Conservation (phyloP, 2,888 invertebrate genomes). For the Diarsia rubi region DNA sequence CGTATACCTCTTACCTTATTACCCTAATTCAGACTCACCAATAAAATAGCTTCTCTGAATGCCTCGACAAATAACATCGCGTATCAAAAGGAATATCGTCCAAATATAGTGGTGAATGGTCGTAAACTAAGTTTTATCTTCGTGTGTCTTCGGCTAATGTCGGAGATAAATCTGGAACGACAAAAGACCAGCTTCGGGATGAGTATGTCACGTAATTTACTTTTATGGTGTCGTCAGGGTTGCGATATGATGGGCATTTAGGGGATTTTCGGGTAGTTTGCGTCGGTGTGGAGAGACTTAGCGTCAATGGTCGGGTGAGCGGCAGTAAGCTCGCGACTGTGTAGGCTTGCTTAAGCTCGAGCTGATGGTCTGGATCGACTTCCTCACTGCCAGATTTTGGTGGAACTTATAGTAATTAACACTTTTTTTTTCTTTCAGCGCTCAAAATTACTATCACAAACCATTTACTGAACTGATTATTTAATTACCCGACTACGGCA, state of each 20-base stretch:
- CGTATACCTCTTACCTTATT: slow-evolving; percentile 57
- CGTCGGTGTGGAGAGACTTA: slow-evolving; percentile 54
- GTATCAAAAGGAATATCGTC: slow-evolving; percentile 67
- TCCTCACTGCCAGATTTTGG: neutral
- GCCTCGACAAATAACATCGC: slow-evolving; percentile 62
- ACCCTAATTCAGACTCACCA: slow-evolving; percentile 51
- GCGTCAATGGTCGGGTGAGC: slow-evolving; percentile 36
- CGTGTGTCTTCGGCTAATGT: slow-evolving; percentile 68
- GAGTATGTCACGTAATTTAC: slow-evolving; percentile 68
- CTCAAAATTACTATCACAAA: no score
- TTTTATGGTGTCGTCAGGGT: slow-evolving; percentile 66
- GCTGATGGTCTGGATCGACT: slow-evolving; percentile 16
- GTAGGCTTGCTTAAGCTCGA: neutral
- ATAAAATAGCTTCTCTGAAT: slow-evolving; percentile 62
- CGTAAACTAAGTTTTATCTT: slow-evolving; percentile 70
- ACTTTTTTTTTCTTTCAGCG: neutral
- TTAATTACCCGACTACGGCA: no score
- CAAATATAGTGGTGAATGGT: slow-evolving; percentile 67
- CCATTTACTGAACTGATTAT: neutral
- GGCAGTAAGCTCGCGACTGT: slow-evolving; percentile 40
- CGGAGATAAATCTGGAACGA: slow-evolving; percentile 67
- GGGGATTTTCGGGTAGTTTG: slow-evolving; percentile 61
- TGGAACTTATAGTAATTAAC: neutral
- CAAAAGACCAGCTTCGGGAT: slow-evolving; percentile 67
- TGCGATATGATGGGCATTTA: slow-evolving; percentile 66